Percentiles rank a stretch among this genome's conserved stretches.
Conservation (phyloP, 2,797 vertebrate genomes). For the Eutrigla gurnardus region DNA sequence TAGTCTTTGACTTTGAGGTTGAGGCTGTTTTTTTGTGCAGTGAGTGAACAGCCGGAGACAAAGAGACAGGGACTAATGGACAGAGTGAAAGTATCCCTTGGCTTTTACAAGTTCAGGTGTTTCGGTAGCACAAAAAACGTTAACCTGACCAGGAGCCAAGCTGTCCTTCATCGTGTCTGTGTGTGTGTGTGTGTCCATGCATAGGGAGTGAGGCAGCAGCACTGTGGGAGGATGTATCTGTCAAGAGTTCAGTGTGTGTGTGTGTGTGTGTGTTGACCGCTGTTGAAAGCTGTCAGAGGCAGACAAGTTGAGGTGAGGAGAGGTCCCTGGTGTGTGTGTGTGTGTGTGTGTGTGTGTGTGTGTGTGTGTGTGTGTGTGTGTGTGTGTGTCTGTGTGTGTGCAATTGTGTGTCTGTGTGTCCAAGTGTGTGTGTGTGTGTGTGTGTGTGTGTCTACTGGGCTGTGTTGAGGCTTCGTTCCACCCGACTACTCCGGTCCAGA, state of each 20-base stretch:
- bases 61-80: too few species aligned
- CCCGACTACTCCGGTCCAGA: conserved; percentile 62
- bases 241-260: conserved; percentile 15
- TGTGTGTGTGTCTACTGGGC: conserved; percentile 52
- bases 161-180: conserved; percentile 6
- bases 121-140: conserved; percentile 45
- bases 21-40: too few species aligned
- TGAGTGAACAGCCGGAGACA: too few species aligned
- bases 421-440: conserved; percentile 33
- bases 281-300: conserved; percentile 70
- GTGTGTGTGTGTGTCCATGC: conserved; percentile 25
- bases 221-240: conserved; percentile 11
- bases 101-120: conserved; percentile 53
- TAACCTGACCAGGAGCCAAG: conserved; percentile 45
- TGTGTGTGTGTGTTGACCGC: conserved; percentile 56
- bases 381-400: conserved; percentile 27
- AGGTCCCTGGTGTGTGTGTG: conserved; percentile 60
- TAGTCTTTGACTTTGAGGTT: too few species aligned
- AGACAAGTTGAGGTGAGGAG: conserved; percentile 71
- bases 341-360: conserved; percentile 7
- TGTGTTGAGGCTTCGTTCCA: conserved; percentile 72
- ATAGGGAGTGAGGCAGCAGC: neutral
- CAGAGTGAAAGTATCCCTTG: too few species aligned
- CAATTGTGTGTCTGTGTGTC: neutral
- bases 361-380: conserved; percentile 35